Percentiles rank a stretch among this genome's conserved stretches.
These are phyloP conservation scores for Lissonota sp. DNA, from an alignment of 2,888 invertebrate species.

Conservation along the genomic window DNA sequence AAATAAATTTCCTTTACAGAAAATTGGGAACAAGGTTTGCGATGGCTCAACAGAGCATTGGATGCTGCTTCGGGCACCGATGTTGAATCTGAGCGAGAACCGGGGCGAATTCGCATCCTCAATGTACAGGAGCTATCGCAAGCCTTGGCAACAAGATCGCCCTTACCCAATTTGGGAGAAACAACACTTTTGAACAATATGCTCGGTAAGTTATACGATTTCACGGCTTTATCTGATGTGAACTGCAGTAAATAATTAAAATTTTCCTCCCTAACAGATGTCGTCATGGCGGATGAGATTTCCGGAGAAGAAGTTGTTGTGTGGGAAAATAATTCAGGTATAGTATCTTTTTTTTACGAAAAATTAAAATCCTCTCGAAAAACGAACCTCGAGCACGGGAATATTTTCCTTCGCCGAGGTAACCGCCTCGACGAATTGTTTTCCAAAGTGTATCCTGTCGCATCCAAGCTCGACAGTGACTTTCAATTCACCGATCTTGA, in stretches of 20 bases:
- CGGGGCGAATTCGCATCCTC: background rate
- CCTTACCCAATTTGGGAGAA: conserved; percentile 1
- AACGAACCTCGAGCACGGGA: conserved; percentile 69
- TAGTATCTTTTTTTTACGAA: background rate
- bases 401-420: conserved; percentile 78
- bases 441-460: conserved; percentile 84
- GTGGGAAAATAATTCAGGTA: conserved; percentile 3
- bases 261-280: conserved; percentile 5
- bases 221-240: conserved; percentile 1
- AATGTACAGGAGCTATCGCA: conserved; percentile 1
- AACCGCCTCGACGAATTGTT: conserved; percentile 82
- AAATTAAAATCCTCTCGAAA: no score
- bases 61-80: conserved; percentile 16
- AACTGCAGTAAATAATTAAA: conserved; percentile 8
- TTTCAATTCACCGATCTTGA: conserved; percentile 84
- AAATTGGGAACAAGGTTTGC: conserved; percentile 13
- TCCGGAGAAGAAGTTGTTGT: background rate
- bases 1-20: background rate
- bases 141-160: conserved; percentile 6
- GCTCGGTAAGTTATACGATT: conserved; percentile 15
- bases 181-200: conserved; percentile 12
- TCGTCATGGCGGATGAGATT: background rate
- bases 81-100: conserved; percentile 4
- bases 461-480: conserved; percentile 84
- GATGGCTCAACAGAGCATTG: conserved; percentile 12